Conservation (phyloP, 2,888 invertebrate species). For the Periphyllus acericola region DNA sequence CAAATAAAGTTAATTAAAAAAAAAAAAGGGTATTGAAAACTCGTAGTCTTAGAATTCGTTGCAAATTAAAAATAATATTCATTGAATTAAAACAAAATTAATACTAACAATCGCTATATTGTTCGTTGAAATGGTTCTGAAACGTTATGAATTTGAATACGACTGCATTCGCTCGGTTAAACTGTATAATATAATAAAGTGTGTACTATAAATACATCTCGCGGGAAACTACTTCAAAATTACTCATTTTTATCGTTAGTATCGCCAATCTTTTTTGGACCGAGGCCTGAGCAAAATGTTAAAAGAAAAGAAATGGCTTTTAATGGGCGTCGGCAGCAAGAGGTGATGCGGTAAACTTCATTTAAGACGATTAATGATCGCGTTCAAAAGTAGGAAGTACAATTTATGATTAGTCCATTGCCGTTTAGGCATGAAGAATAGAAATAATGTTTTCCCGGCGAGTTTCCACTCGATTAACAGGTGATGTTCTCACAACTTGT, state of each 20-base stretch:
- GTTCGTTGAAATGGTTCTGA: not conserved
- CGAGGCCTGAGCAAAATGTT: not conserved
- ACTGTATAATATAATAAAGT: not conserved
- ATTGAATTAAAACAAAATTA: too few species aligned
- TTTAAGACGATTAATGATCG: constrained; percentile 43
- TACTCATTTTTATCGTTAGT: constrained; percentile 21
- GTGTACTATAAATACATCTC: not conserved
- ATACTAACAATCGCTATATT: too few species aligned
- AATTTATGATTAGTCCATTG: constrained; percentile 33
- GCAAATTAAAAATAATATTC: too few species aligned
- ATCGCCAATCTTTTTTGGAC: constrained; percentile 8
- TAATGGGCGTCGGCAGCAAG: constrained; percentile 7
- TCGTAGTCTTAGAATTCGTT: too few species aligned
- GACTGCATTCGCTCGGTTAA: not conserved
- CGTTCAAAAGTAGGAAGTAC: constrained; percentile 20
- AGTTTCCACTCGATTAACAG: constrained; percentile 27
- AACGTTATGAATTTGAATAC: not conserved
- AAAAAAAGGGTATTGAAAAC: too few species aligned
- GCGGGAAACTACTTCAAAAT: not conserved
- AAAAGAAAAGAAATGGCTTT: constrained; percentile 2
- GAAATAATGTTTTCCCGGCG: not conserved
- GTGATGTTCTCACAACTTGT: not conserved
- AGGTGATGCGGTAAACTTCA: constrained; percentile 25
- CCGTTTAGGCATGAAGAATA: not conserved
- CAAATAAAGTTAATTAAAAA: too few species aligned